A percentile compares a stretch with the other conserved stretches of the same genome.
These are phyloP conservation scores for Esox lucius DNA, from an alignment of 2,797 vertebrate genomes.

Conservation along the genomic window DNA sequence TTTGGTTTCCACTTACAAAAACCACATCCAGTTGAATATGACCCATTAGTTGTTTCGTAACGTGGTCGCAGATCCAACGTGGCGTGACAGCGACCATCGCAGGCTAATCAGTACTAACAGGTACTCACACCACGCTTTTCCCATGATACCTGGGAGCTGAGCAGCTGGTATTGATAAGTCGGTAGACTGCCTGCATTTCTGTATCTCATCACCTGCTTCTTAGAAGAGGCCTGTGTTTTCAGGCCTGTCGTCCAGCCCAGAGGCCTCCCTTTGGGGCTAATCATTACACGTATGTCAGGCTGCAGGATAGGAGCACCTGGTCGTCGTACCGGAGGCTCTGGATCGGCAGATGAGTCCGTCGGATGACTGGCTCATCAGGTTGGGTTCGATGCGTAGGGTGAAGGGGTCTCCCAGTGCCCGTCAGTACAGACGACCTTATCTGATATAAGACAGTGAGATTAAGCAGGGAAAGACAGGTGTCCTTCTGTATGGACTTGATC, in stretches of 20 bases:
- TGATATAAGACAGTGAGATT: background rate
- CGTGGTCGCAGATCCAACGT: too few relatives aligned
- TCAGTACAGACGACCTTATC: too few relatives aligned
- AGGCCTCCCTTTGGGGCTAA: slow-evolving; percentile 22
- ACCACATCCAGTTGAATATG: too few relatives aligned
- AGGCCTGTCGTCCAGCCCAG: background rate
- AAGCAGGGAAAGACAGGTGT: background rate
- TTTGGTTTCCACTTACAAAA: background rate
- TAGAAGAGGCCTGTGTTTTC: background rate
- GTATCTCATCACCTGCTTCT: slow-evolving; percentile 39
- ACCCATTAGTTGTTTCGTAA: too few relatives aligned
- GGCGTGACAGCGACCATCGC: too few relatives aligned
- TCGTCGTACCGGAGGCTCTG: background rate
- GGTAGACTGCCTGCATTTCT: slow-evolving; percentile 27
- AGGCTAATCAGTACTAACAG: background rate
- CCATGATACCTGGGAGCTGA: slow-evolving; percentile 39
- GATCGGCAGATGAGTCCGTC: background rate
- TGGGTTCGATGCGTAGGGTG: too few relatives aligned
- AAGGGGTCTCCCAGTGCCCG: too few relatives aligned
- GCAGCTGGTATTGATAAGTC: slow-evolving; percentile 58
- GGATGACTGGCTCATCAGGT: too few relatives aligned
- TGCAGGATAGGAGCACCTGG: slow-evolving; percentile 34
- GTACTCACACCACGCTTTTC: background rate
- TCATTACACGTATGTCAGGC: slow-evolving; percentile 18
- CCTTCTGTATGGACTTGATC: background rate